Evolutionary conservation across 2,797 vertebrate species (phyloP), one percentile per base, ranked within the genome.

Genomic region (Coregonus sp.): DNA sequence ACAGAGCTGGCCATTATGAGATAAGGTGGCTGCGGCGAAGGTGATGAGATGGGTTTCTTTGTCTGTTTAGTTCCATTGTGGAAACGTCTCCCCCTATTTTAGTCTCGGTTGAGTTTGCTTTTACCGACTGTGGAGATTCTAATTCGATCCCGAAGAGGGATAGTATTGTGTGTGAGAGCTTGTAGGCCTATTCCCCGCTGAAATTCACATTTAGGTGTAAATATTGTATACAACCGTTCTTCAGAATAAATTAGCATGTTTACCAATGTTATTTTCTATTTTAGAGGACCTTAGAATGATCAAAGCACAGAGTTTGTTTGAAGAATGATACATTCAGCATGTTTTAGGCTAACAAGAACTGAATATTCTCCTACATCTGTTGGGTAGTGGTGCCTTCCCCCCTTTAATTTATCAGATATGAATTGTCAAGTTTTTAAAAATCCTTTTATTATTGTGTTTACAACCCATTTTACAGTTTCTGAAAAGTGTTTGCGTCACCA

Each of bases 171-270:
- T 70, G 76, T 52, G 25, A 18, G 50, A 25, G 6, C 76, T 70
- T 25, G 74, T 68, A 33, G 59, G 20, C 2, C 29, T 83, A 72
- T 86, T 89, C 90, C 88, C 87, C 29, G n/a, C 69, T 81, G 90
- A 85, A 79, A 85, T 88, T 80, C 84, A 54, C 84, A 87, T 88
- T 90, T 90, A 91, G 89, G 90, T 87, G 89, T 87, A 89, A 91
- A 92, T 92, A 89, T 83, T 63, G n/a, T 25, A 20, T 87, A 85
- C 88, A 91, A 89, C 89, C 86, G 89, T 89, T 88, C 86, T 91
- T 90, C 81, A 78, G 90, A 90, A 92, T 93, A 90, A 89, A 93
- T 92, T 91, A 88, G 84, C 92, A 90, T 91, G 90, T 92, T 90
- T 90, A 70, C 89, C 65, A 81, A 86, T 85, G 89, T 91, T 88